phyloP scores from a whole-genome alignment of 2,888 invertebrate genomes.

The Auanema sp. region DNA sequence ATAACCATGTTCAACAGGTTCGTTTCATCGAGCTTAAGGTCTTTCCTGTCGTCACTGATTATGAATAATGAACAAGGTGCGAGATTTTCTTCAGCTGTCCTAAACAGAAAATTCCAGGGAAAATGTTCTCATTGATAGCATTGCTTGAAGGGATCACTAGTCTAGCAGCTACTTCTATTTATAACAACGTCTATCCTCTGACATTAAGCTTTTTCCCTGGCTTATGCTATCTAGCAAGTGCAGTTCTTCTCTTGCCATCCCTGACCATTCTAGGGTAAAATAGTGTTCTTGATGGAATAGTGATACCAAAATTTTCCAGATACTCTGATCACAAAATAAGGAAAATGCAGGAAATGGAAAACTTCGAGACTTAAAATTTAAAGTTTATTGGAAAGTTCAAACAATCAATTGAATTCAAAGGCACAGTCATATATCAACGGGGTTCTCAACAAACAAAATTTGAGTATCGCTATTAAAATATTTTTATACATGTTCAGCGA shows the following conservation, averaged over 20 bases:
- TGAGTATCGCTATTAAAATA: no score
- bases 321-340: no score
- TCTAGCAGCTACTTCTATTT: constrained; percentile 64
- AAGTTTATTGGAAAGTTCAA: no score
- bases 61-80: constrained; percentile 59
- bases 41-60: constrained; percentile 63
- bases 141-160: constrained; percentile 63
- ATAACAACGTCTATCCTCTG: constrained; percentile 64
- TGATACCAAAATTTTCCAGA: no score
- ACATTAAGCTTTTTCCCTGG: constrained; percentile 65
- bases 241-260: constrained; percentile 45
- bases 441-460: no score
- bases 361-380: no score
- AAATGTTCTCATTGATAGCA: constrained; percentile 64
- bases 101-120: constrained; percentile 47
- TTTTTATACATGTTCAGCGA: no score
- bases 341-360: no score
- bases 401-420: no score
- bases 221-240: constrained; percentile 55
- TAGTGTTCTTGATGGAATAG: not conserved
- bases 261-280: constrained; percentile 45
- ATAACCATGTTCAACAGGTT: constrained; percentile 64
- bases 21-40: constrained; percentile 64
- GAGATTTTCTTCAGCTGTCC: not conserved
- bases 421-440: no score